These are phyloP conservation scores for Sipha maydis DNA, from an alignment of 2,888 invertebrate genomes.

Conservation along the genomic window DNA sequence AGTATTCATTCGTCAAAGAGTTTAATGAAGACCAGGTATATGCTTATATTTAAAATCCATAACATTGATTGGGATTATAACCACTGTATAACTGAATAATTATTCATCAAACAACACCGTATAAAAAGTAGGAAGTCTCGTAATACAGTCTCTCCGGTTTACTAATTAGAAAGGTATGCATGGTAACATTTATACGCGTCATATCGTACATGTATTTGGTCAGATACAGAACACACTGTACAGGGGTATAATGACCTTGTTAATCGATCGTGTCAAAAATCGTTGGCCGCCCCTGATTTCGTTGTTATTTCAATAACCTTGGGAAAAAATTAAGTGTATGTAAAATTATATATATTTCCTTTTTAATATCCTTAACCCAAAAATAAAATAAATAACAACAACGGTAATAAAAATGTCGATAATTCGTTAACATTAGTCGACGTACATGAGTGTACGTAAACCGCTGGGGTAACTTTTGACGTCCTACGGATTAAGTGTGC, in stretches of 20 bases:
- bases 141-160: not conserved
- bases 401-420: not conserved
- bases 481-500: not conserved
- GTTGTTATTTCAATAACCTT: not conserved
- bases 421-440: not conserved
- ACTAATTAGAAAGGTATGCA: not conserved
- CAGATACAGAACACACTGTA: not conserved
- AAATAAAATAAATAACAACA: not conserved
- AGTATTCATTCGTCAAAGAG: too few relatives aligned
- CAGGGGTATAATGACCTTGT: slow-evolving; percentile 13
- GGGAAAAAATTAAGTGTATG: not conserved
- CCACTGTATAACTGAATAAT: too few relatives aligned
- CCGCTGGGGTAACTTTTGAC: not conserved
- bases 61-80: too few relatives aligned
- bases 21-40: too few relatives aligned
- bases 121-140: not conserved
- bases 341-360: too few relatives aligned
- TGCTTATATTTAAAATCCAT: too few relatives aligned
- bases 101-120: not conserved
- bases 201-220: not conserved
- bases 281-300: not conserved
- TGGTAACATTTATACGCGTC: not conserved
- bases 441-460: not conserved
- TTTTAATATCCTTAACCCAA: slow-evolving; percentile 32
- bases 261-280: slow-evolving; percentile 29